Base-by-base conservation (phyloP, 37 sponge, comb jelly and placozoan genomes). In the Spongia lamella region DNA sequence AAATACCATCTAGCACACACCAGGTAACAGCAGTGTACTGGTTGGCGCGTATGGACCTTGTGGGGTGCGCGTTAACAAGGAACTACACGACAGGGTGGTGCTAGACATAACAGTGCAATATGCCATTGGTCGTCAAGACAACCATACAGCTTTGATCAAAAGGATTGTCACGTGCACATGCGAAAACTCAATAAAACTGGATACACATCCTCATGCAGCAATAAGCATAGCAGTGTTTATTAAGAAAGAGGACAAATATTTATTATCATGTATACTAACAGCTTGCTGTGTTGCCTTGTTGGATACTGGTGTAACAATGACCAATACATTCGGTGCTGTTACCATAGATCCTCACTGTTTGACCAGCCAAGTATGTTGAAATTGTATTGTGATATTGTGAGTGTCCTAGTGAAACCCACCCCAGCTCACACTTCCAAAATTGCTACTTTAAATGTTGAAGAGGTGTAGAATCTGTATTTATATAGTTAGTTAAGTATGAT, bases 21-120 rank as follows among this genome's bases (percentile, higher is more conserved):
- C 17, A 14, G 17, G 16, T 52, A 14, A 52, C 17, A 19, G 53
- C 14, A 14, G 17, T 17, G 94, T 89, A 15, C 29, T 86, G 67
- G 80, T 75, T 40, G 90, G 78, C 0, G 87, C 89, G 21, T 93
- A 89, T 69, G 94, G 94, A 31, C 94, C 94, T 38, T 84, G 79
- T 13, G 94, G 89, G 32, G 94, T 89, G 35, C 79, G 67, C 52
- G 64, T 56, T 34, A 67, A 39, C 77, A 81, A 80, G 47, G 94
- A 93, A 38, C 68, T 63, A 43, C 56, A 70, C 38, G 86, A 91
- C 56, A 72, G 53, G 89, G 86, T 86, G 17, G 64, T 66, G 21
- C 35, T 93, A 30, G 94, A 93, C 61, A 73, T 89, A 14, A 55
- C 77, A 7, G 87, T 93, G 58, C 83, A 80, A 51, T 74, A 72